Evolutionary conservation across 2,113 vertebrate genomes (phyloP).

Genomic region (Zosterops borbonicus): DNA sequence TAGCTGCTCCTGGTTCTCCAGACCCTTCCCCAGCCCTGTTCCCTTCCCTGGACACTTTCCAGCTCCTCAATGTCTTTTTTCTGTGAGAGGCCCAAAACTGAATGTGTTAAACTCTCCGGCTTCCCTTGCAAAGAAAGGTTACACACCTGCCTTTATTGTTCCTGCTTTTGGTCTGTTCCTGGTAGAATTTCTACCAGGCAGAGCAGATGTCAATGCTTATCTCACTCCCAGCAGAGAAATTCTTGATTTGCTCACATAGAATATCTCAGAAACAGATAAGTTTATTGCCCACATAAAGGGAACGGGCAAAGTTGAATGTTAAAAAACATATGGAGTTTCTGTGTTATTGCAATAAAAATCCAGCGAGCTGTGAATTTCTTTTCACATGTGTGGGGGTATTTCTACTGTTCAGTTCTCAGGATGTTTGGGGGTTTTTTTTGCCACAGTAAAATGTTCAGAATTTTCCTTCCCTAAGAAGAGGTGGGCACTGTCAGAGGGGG

Average conservation of each 20-base stretch:
- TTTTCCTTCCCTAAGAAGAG: neutral
- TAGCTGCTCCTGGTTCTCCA: neutral
- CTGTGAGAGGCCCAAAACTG: neutral
- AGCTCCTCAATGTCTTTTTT: neutral
- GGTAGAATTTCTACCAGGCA: neutral
- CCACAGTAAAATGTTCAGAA: neutral
- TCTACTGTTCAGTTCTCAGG: slow-evolving; percentile 31
- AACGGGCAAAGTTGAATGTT: neutral
- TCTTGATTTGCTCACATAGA: neutral
- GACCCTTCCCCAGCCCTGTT: neutral
- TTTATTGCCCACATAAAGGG: neutral
- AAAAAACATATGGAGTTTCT: slow-evolving; percentile 13
- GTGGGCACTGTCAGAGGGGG: neutral
- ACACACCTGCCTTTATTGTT: neutral
- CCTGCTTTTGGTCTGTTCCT: neutral
- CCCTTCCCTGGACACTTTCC: neutral
- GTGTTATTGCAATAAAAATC: neutral
- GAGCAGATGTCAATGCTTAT: neutral
- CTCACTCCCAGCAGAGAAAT: neutral
- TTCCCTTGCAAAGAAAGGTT: neutral
- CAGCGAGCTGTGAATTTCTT: neutral
- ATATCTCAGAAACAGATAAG: neutral
- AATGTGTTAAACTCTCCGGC: neutral
- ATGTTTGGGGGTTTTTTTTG: neutral
- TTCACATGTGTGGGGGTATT: neutral